Evolutionary conservation across 2,888 invertebrate species (phyloP), one percentile per base, ranked within the genome.

Genomic region (Leptothorax acervorum): DNA sequence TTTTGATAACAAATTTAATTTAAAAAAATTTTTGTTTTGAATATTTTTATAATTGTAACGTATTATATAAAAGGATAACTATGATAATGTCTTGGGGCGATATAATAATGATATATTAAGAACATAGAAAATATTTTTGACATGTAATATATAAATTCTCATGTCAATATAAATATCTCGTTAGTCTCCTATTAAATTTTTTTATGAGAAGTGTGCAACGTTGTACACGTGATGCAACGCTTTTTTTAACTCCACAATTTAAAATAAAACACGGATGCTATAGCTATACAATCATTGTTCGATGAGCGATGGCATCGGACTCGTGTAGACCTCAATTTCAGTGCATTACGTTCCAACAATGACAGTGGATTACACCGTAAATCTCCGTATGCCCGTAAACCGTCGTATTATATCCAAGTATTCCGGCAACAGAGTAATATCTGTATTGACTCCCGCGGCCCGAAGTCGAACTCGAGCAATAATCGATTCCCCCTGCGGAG

Each of bases 401-500:
- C 57, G 23, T 60, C 71, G 60, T 53, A 63, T 66, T 68, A 60
- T 81, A 78, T 55, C 70, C 63, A 31, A 70, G 70, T 63, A 79
- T 83, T 66, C 76, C 62, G 76, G 28, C 57, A 81, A 73, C 83
- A 55, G 70, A 85, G 85, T 88, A 89, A 89, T 89, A 82, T 70
- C 71, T 70, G 82, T 83, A 88, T 84, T 73, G 75, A 71, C 76
- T 68, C 35, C 12, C 86, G 83, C n/a, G 57, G 48, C 71, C 62
- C 76, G 76, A 73, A 84, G 83, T 82, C 83, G 65, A 87, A 76
- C 74, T 87, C 84, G 23, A 60, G 84, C 85, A 86, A 87, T 90
- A 89, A 89, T 89, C 90, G 89, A 90, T 88, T 73, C 86, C 85
- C 74, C 28, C 35, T 71, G 23, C 51, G 75, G 82, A 74, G 82